phyloP scores from a whole-genome alignment of 2,113 vertebrate genomes.

The Varanus komodoensis region DNA sequence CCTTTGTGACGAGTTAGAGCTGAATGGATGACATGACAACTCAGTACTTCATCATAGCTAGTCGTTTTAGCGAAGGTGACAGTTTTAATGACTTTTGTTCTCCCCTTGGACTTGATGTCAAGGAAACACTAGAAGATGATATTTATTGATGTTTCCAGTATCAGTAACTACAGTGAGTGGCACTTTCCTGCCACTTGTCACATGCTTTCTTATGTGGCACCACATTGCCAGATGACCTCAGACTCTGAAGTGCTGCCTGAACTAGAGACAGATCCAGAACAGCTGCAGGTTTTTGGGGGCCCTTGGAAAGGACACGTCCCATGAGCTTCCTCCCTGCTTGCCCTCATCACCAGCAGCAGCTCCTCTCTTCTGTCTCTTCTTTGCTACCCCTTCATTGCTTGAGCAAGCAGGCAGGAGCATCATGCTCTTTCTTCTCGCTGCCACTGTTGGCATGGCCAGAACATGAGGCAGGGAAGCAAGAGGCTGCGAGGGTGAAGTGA shows the following conservation, averaged over 20 bases:
- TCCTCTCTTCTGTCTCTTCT: no score
- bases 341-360: no score
- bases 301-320: background rate
- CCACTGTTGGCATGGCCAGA: no score
- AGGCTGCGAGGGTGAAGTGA: no score
- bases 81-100: conserved; percentile 35
- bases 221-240: background rate
- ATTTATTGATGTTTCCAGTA: background rate
- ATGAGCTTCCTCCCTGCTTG: no score
- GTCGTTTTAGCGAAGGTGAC: conserved; percentile 23
- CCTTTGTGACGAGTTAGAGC: background rate
- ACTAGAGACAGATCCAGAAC: background rate
- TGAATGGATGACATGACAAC: conserved; percentile 23
- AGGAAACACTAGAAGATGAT: conserved; percentile 17
- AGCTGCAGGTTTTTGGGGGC: no score
- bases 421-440: no score
- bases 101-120: background rate
- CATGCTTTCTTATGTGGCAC: background rate
- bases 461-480: background rate
- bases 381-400: no score
- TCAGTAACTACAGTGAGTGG: background rate
- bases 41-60: background rate
- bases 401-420: no score
- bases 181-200: background rate
- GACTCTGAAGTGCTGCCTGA: background rate